phyloP scores from a whole-genome alignment of 2,113 vertebrate species.

The Craseonycteris thonglongyai region DNA sequence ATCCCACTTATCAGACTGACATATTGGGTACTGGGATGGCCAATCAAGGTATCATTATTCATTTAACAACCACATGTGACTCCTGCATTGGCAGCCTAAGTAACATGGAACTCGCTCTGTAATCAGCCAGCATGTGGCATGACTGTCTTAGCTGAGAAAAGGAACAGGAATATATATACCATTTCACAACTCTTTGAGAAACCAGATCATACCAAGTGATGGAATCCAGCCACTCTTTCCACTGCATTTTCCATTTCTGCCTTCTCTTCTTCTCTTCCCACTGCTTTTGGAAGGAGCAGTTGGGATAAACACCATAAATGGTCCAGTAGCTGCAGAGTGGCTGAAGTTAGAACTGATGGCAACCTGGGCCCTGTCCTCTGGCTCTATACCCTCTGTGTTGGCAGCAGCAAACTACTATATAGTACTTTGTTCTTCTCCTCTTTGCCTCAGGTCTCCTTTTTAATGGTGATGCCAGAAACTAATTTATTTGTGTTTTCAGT shows the following conservation, averaged over 20 bases:
- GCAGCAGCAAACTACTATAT: background rate
- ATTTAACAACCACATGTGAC: background rate
- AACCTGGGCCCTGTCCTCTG: too few species aligned
- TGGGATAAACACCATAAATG: background rate
- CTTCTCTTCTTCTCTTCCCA: background rate
- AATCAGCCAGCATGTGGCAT: rapidly evolving
- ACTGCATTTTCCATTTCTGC: background rate
- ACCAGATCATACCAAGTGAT: background rate
- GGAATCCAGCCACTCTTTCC: background rate
- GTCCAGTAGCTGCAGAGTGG: rapidly evolving
- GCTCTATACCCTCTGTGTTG: background rate
- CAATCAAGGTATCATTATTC: background rate
- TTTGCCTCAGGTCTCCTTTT: background rate
- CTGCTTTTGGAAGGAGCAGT: background rate
- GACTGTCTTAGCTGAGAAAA: too few species aligned
- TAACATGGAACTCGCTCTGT: rapidly evolving
- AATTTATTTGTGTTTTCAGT: background rate
- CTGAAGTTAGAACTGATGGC: background rate
- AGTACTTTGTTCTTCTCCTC: rapidly evolving
- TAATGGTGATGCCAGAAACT: background rate
- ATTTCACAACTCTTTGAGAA: background rate
- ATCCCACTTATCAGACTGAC: background rate
- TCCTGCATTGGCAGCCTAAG: background rate
- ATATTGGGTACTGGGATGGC: background rate
- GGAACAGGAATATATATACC: background rate